Evolutionary conservation across 2,113 vertebrate species (phyloP).

Genomic region (Petroica traversi): DNA sequence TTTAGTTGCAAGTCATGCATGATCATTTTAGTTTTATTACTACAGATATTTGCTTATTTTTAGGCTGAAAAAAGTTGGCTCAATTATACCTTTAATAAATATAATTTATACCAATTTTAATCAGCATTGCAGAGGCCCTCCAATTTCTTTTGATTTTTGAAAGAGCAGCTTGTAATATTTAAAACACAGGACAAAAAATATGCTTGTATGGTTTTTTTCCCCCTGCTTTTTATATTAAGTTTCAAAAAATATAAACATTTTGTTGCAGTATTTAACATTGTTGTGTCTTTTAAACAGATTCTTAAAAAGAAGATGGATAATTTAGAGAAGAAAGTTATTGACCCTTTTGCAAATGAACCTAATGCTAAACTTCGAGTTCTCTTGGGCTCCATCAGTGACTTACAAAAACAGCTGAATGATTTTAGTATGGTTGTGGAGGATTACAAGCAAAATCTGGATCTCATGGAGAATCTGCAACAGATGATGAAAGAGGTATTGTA

Average conservation of each 20-base stretch:
- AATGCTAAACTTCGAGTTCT: slow-evolving; percentile 62
- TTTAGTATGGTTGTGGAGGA: slow-evolving; percentile 81
- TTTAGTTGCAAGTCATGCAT: background rate
- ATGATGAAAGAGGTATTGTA: slow-evolving; percentile 86
- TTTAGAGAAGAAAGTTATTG: slow-evolving; percentile 71
- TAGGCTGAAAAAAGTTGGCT: background rate
- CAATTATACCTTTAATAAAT: background rate
- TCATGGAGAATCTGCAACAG: slow-evolving; percentile 83
- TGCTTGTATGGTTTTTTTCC: background rate
- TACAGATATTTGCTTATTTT: background rate
- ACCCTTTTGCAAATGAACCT: slow-evolving; percentile 62
- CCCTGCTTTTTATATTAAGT: background rate
- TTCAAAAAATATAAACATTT: background rate
- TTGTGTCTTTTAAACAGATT: slow-evolving; percentile 60
- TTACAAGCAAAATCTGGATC: slow-evolving; percentile 83
- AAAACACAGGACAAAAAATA: background rate
- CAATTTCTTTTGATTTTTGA: background rate
- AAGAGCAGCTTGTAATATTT: background rate
- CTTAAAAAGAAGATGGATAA: slow-evolving; percentile 82
- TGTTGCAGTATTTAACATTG: background rate
- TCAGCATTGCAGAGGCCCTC: background rate
- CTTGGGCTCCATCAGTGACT: slow-evolving; percentile 73
- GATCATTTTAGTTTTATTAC: background rate
- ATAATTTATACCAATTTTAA: background rate
- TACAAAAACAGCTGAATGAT: slow-evolving; percentile 84